Evolutionary conservation across 2,888 invertebrate genomes (phyloP).

Genomic region (Clostera curtula): DNA sequence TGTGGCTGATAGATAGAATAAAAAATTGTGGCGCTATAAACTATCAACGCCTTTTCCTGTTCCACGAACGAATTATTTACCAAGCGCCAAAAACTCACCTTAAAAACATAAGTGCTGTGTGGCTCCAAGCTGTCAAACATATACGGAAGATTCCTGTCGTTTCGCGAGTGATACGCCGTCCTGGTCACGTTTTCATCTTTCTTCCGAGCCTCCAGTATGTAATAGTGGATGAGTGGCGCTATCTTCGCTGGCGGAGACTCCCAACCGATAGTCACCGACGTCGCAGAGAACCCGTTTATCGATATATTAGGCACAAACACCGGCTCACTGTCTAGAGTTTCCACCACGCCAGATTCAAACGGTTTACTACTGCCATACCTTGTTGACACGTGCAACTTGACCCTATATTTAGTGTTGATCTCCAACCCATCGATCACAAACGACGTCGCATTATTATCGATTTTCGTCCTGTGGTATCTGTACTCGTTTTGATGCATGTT

Average conservation of each 20-base stretch:
- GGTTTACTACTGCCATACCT: constrained; percentile 74
- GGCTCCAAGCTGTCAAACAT: constrained; percentile 86
- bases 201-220: constrained; percentile 79
- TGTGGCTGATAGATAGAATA: too few species aligned
- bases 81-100: constrained; percentile 70
- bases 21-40: too few species aligned
- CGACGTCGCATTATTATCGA: constrained; percentile 78
- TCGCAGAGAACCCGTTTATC: constrained; percentile 79
- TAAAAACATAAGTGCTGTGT: constrained; percentile 86
- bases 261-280: constrained; percentile 90
- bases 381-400: constrained; percentile 81
- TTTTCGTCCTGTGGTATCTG: constrained; percentile 40
- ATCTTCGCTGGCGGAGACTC: constrained; percentile 78
- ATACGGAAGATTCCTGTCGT: constrained; percentile 80
- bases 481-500: constrained; percentile 7
- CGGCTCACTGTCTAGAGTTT: constrained; percentile 82
- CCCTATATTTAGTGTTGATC: constrained; percentile 78
- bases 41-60: too few species aligned
- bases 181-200: constrained; percentile 64
- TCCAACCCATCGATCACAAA: constrained; percentile 80
- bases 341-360: constrained; percentile 60
- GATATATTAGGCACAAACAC: constrained; percentile 85
- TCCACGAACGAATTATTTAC: too few species aligned
- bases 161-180: constrained; percentile 78
- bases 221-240: constrained; percentile 83